Evolutionary conservation across 2,113 vertebrate species (phyloP).

Genomic region (Anguilla japonica): DNA sequence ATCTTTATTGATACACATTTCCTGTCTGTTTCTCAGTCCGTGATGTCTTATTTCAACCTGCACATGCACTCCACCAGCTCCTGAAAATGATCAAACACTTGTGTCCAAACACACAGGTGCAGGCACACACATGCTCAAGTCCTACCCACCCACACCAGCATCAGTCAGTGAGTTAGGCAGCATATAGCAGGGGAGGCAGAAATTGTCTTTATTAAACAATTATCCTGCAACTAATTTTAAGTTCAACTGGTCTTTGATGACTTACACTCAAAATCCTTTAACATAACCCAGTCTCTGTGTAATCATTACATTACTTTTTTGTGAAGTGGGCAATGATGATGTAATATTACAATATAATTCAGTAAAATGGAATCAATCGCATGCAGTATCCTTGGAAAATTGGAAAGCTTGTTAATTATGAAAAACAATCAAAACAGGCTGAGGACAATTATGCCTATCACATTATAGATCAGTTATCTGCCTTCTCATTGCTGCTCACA

Average conservation of each 20-base stretch:
- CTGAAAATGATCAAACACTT: not conserved
- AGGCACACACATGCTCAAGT: not conserved
- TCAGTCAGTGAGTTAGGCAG: not conserved
- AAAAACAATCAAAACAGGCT: not conserved
- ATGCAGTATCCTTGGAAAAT: not conserved
- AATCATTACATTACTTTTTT: not conserved
- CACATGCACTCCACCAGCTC: not conserved
- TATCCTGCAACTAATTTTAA: not conserved
- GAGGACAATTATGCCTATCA: not conserved
- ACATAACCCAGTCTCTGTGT: not conserved
- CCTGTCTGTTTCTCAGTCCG: not conserved
- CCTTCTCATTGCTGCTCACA: not conserved
- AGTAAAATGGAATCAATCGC: not conserved
- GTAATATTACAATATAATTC: not conserved
- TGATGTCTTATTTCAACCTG: not conserved
- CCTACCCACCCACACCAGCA: not conserved
- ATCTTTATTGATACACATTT: not conserved
- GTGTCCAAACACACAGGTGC: not conserved
- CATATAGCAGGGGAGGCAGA: not conserved
- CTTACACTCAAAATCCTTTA: not conserved
- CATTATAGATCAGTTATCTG: not conserved
- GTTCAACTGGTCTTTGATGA: not conserved
- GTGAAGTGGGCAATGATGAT: not conserved
- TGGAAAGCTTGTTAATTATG: not conserved
- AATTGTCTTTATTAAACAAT: not conserved